Evolutionary conservation across 2,888 invertebrate genomes (phyloP), one percentile per base, ranked within the genome.

Genomic region (Crossocerus cetratus): DNA sequence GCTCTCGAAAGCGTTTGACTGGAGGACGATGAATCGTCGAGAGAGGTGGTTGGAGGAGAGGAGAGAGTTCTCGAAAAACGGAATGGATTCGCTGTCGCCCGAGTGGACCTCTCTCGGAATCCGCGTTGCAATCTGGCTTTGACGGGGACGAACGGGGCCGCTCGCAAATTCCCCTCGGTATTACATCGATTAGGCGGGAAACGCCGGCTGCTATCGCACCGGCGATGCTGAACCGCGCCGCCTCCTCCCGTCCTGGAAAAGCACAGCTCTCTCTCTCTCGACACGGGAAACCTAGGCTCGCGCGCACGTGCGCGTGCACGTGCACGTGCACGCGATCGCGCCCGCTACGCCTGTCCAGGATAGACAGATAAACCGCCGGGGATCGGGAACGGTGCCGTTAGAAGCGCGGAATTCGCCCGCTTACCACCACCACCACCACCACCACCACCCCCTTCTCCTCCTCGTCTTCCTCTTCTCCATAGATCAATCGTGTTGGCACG

Each of bases 101-200:
- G 3, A 32, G 32, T 11, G 32, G 32, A 32, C 32, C 32, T 32
- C 32, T 32, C 32, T 32, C 32, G 32, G 32, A 32, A 8, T 32
- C 32, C 32, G 11, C 32, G 32, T 32, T 32, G 49, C 14, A 16
- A 49, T 49, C 49, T 16, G 49, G 16, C 49, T 49, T 49, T 49
- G 49, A 16, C 49, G 49, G 32, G 32, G 32, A 32, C 32, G 32
- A 11, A 57, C 56, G 23, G 22, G 18, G 58, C 18, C 42, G 58
- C 64, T 67, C 58, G 61, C 61, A 72, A 56, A 45, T 65, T 72
- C 44, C 64, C 63, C 61, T 32, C 16, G 61, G 49, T 44, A 72
- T 22, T 54, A 59, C 61, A 72, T 68, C 67, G 74, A 68, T 72
- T 74, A 72, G 62, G 16, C 68, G 62, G 21, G 62, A 74, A 65